Conservation (phyloP, 2,113 vertebrate species). For the Erpornis zantholeuca region DNA sequence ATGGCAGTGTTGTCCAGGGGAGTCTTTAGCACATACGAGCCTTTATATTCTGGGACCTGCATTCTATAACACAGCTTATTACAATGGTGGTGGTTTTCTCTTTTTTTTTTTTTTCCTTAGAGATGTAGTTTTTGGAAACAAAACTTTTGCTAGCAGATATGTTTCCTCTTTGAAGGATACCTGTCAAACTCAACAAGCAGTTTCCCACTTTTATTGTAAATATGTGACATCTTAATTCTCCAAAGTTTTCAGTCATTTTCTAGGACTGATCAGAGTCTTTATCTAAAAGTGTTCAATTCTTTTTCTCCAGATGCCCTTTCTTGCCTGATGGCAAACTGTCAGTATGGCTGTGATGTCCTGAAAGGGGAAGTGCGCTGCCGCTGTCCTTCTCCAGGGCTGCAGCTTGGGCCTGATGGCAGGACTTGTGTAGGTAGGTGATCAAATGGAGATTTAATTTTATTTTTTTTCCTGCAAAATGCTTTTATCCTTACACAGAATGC, state of each 20-base stretch:
- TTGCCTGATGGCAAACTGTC: conserved; percentile 96
- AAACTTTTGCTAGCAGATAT: background rate
- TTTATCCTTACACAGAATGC: background rate
- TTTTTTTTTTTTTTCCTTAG: background rate
- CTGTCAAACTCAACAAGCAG: background rate
- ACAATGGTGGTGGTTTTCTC: background rate
- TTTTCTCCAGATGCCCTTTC: conserved; percentile 79
- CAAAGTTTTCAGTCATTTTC: background rate
- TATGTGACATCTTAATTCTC: background rate
- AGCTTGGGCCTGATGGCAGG: conserved; percentile 89
- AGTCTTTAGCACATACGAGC: background rate
- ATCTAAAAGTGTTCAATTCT: background rate
- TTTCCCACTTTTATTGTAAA: background rate
- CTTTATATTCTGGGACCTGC: background rate
- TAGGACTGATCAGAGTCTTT: background rate
- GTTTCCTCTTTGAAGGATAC: background rate
- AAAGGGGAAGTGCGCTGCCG: conserved; percentile 93
- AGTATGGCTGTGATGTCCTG: conserved; percentile 93
- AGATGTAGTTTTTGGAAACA: background rate
- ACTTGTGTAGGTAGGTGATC: conserved; percentile 88
- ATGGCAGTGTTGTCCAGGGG: background rate
- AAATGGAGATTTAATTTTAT: background rate
- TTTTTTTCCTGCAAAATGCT: background rate
- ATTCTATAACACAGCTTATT: background rate
- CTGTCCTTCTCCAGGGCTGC: conserved; percentile 92